Evolutionary conservation across 2,797 vertebrate genomes (phyloP).

Genomic region (Coilia nasus): DNA sequence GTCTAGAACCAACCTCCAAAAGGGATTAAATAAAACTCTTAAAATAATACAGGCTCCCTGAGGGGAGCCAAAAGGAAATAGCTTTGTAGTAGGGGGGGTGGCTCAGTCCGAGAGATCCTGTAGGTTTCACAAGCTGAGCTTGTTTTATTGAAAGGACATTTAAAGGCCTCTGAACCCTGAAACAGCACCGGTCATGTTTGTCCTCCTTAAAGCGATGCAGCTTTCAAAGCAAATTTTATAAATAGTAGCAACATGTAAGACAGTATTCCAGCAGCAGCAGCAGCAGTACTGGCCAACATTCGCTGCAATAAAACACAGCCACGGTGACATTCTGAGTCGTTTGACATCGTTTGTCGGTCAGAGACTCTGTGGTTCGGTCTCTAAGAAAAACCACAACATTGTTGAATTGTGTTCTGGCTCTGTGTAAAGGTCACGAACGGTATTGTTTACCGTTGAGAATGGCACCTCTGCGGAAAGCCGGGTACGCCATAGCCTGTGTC

Average conservation of each 20-base stretch:
- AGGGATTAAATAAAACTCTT: constrained; percentile 78
- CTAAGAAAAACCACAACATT: background rate
- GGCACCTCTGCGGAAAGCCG: background rate
- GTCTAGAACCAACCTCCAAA: constrained; percentile 73
- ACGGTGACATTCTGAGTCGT: background rate
- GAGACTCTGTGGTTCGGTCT: background rate
- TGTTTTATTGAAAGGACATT: constrained; percentile 79
- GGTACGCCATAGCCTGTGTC: background rate
- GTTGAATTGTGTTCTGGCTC: constrained; percentile 21
- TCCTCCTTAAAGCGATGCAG: constrained; percentile 67
- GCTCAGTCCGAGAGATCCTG: constrained; percentile 74
- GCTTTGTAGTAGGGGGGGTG: constrained; percentile 77
- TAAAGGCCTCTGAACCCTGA: constrained; percentile 73
- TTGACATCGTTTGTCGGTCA: background rate
- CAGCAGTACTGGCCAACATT: background rate
- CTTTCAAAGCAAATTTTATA: constrained; percentile 55
- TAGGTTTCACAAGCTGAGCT: constrained; percentile 78
- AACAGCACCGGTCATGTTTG: constrained; percentile 71
- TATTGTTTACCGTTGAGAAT: constrained; percentile 13
- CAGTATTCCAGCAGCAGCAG: background rate
- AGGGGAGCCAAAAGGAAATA: constrained; percentile 72
- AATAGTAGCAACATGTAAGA: background rate
- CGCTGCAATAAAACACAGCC: background rate
- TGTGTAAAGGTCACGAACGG: constrained; percentile 3
- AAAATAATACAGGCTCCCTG: constrained; percentile 75